Conservation (phyloP, 2,113 vertebrate species). For the Melanerpes formicivorus region DNA sequence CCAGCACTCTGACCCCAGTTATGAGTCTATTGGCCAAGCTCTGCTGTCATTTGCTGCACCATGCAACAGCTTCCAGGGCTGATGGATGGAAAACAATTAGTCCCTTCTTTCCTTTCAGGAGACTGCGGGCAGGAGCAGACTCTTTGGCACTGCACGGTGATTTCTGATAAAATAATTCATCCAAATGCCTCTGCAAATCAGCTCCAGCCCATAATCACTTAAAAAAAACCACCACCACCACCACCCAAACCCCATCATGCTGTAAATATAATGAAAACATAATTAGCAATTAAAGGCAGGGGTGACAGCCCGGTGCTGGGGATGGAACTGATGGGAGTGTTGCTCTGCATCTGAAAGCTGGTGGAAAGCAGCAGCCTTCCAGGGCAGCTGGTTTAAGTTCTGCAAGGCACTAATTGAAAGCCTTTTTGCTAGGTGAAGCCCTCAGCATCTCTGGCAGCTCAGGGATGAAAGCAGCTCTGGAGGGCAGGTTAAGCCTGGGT, state of each 20-base stretch:
- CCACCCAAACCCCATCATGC: background rate
- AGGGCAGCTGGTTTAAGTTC: background rate
- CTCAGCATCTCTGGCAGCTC: background rate
- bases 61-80: background rate
- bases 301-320: background rate
- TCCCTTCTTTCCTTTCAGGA: background rate
- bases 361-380: background rate
- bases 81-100: background rate
- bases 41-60: background rate
- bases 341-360: background rate
- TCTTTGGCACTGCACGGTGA: background rate
- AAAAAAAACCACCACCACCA: background rate
- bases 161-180: conserved; percentile 28
- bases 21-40: background rate
- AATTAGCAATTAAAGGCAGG: conserved; percentile 42
- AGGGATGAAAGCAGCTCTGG: background rate
- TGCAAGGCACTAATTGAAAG: background rate
- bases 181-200: conserved; percentile 8
- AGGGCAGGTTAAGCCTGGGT: background rate
- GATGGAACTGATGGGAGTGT: background rate
- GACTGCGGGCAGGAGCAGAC: background rate
- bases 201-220: background rate
- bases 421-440: background rate
- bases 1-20: too few relatives aligned
- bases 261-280: conserved; percentile 40